Percentiles rank a stretch among this genome's conserved stretches.
These are phyloP conservation scores for Sebastes oblongus DNA, from an alignment of 2,797 vertebrate genomes.

Conservation along the genomic window DNA sequence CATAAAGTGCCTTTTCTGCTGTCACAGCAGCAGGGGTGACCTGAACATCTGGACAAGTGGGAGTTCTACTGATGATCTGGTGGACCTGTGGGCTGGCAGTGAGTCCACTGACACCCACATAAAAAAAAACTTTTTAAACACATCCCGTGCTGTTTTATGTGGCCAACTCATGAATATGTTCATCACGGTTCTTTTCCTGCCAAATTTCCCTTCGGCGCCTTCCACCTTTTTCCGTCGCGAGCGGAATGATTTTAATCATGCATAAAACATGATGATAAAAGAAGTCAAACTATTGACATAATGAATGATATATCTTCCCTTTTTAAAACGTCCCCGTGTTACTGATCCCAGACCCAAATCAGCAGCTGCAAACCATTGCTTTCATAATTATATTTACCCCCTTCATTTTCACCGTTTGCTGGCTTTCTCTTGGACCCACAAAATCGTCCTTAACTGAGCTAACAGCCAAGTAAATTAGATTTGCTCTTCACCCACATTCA, in stretches of 20 bases:
- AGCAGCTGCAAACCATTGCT: not conserved
- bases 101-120: not conserved
- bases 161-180: not conserved
- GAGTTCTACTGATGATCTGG: not conserved
- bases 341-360: not conserved
- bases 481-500: slow-evolving; percentile 2
- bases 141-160: not conserved
- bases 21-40: not conserved
- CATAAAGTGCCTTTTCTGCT: not conserved
- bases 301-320: not conserved
- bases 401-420: slow-evolving; percentile 3
- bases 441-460: not conserved
- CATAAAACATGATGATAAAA: slow-evolving; percentile 5
- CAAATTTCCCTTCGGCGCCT: not conserved
- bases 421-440: not conserved
- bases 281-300: not conserved
- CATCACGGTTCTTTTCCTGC: not conserved
- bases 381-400: not conserved
- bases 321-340: not conserved
- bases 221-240: not conserved
- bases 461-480: slow-evolving; percentile 17
- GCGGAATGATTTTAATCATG: not conserved
- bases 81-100: not conserved
- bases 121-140: not conserved
- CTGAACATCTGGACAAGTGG: slow-evolving; percentile 17